Base-by-base conservation (phyloP, 2,113 vertebrate species). In the Thomomys bottae region DNA sequence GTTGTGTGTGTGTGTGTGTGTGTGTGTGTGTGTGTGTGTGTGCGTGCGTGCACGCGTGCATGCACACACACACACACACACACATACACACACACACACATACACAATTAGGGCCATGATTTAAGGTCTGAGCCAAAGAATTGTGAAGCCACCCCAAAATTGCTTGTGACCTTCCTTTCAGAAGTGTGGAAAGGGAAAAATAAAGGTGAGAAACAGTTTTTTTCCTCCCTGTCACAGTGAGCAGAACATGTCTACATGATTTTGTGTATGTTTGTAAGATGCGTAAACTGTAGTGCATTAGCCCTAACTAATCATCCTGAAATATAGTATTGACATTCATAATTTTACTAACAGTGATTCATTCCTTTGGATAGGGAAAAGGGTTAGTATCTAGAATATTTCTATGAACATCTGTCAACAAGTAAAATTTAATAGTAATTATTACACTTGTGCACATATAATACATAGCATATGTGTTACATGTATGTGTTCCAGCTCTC, bases 311-410 rank as follows among this genome's bases (percentile, higher is more conserved):
- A 21, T 78, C 15, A 64, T 17, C 34, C 57, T 80, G 63, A 86
- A 84, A 90, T 87, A 81, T 1, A 12, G 21, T 75, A 34, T 38
- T 83, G 38, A 36, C 77, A 59, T 10, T 24, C 84, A 3, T 21
- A 61, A 30, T 61, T 92, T 94, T 84, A 63, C 28, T 21, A 59
- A 20, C 57, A 80, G 40, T 57, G 20, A 68, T 40, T 76, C 34
- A 77, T 88, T 93, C 17, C 26, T 88, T 93, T 88, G 71, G 26
- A 77, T 76, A 18, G 75, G 28, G 28, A 54, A 20, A 61, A 63
- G 8, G 24, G 85, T 54, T 64, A 18, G 17, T 94, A 76, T 81
- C 20, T 24, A 71, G 30, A 79, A 71, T 34, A 15, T 66, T 7
- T 89, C 38, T 18, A 49, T 90, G 18, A 92, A 20, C 11, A 57